Conservation (phyloP, 2,888 invertebrate genomes). For the Heliconius aoede region DNA sequence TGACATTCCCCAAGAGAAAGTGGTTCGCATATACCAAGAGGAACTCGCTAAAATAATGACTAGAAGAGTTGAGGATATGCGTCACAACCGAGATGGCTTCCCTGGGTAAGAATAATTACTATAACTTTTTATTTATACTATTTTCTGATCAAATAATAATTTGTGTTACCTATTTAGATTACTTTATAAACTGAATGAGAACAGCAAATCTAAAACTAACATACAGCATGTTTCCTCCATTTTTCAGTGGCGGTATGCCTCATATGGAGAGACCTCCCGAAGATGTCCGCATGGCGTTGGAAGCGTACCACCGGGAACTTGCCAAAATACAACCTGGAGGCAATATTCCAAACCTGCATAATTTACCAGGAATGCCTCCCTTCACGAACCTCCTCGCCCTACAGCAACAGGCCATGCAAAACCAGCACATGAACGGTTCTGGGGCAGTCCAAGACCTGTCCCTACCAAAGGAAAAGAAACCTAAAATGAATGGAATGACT, state of each 20-base stretch:
- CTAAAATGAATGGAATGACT: constrained; percentile 86
- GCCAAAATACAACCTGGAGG: constrained; percentile 91
- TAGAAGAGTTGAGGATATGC: constrained; percentile 88
- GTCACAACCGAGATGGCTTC: constrained; percentile 90
- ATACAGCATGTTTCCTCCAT: constrained; percentile 91
- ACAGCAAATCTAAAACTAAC: constrained; percentile 85
- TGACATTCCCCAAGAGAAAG: constrained; percentile 98
- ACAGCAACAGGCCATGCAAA: constrained; percentile 86
- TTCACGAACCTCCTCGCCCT: constrained; percentile 88
- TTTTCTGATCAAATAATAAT: neutral
- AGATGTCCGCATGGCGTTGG: constrained; percentile 94
- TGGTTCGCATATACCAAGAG: constrained; percentile 96
- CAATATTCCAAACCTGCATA: constrained; percentile 83
- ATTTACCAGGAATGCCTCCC: constrained; percentile 82
- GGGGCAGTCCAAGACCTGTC: constrained; percentile 92
- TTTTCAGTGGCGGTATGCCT: constrained; percentile 89
- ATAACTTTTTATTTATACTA: neutral
- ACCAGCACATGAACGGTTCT: constrained; percentile 85
- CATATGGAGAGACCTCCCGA: constrained; percentile 87
- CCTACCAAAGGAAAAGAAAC: constrained; percentile 89
- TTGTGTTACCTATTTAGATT: neutral
- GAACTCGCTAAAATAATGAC: constrained; percentile 97
- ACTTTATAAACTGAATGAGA: constrained; percentile 56
- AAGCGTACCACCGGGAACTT: constrained; percentile 96
- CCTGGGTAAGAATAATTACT: constrained; percentile 86